Evolutionary conservation across 2,113 vertebrate species (phyloP).

Genomic region (Albula goreensis): DNA sequence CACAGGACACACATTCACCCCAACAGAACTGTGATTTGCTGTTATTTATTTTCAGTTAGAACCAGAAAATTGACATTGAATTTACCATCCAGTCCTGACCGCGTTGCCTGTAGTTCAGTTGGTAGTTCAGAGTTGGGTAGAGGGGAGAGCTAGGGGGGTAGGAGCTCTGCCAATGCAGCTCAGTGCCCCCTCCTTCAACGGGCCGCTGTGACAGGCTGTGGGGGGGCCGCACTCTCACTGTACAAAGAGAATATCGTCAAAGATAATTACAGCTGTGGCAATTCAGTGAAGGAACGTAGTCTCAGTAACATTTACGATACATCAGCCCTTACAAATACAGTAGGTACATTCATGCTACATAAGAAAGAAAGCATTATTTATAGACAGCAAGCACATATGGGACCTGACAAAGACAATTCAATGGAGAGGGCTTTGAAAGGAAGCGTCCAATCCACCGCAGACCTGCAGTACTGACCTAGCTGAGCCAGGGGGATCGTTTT

Average conservation of each 20-base stretch:
- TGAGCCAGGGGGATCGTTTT: slow-evolving; percentile 12
- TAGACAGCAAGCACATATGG: background rate
- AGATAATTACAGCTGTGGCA: background rate
- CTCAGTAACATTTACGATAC: background rate
- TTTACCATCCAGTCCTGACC: slow-evolving; percentile 9
- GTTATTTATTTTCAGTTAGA: background rate
- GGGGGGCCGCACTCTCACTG: slow-evolving; percentile 9
- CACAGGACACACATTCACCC: slow-evolving; percentile 15
- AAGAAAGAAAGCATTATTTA: background rate
- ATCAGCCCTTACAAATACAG: background rate
- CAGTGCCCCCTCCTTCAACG: background rate
- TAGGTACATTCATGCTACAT: background rate
- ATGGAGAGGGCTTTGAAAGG: background rate
- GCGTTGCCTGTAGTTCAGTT: slow-evolving; percentile 1
- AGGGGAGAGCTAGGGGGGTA: background rate
- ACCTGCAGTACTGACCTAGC: slow-evolving; percentile 5
- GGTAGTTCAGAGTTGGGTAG: slow-evolving; percentile 15
- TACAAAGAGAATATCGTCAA: background rate
- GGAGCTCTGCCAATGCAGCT: slow-evolving; percentile 3
- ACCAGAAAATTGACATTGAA: background rate
- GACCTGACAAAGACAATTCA: background rate
- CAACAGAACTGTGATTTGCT: slow-evolving; percentile 4
- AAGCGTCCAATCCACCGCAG: no score
- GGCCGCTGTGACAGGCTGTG: background rate
- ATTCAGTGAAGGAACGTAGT: background rate